Conservation (phyloP, 2,113 vertebrate genomes). For the Octodon degus region DNA sequence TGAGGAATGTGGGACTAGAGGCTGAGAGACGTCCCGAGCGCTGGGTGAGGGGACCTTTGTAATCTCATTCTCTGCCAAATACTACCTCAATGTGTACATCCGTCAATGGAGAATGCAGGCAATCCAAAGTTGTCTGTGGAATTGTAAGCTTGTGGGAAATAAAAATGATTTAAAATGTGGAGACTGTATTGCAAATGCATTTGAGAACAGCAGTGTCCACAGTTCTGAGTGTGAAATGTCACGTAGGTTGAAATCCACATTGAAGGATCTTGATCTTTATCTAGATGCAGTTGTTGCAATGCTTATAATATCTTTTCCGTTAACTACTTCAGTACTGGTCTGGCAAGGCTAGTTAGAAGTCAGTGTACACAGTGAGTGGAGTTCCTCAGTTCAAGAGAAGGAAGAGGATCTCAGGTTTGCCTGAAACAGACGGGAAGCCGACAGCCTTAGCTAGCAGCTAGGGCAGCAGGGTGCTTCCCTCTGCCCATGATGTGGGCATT, state of each 20-base stretch:
- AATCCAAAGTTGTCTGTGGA: background rate
- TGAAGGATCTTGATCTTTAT: background rate
- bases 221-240: background rate
- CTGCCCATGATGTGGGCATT: background rate
- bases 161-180: background rate
- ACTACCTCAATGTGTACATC: background rate
- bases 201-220: background rate
- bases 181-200: constrained; percentile 2
- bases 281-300: background rate
- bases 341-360: background rate
- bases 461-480: background rate
- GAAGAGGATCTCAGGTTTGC: background rate
- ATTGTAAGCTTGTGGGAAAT: background rate
- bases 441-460: no score
- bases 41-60: background rate
- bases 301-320: background rate
- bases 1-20: background rate
- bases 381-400: background rate
- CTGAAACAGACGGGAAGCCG: background rate
- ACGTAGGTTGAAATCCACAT: background rate
- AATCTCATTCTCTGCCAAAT: background rate
- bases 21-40: background rate
- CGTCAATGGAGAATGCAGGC: background rate
- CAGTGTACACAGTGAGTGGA: background rate
- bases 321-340: background rate